phyloP scores from a whole-genome alignment of 2,113 vertebrate species.

The Paracyprichromis sp. region DNA sequence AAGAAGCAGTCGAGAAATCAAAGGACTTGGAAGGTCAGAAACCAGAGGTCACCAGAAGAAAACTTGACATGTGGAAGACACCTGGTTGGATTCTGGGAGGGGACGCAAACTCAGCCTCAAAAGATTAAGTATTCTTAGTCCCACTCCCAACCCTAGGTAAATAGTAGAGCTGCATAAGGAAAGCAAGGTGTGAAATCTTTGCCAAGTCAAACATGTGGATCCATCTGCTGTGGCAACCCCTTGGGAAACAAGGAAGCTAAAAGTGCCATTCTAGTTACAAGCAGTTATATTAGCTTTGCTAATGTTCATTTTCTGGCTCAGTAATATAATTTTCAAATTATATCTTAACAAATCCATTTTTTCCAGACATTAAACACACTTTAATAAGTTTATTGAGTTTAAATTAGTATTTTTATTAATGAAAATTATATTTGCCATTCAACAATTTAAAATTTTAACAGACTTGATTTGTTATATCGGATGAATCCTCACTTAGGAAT shows the following conservation, averaged over 20 bases:
- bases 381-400: not conserved
- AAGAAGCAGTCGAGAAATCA: not conserved
- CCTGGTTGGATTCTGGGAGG: not conserved
- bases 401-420: not conserved
- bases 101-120: rapidly evolving
- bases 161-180: not conserved
- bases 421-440: not conserved
- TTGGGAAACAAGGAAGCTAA: not conserved
- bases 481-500: not conserved
- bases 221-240: not conserved
- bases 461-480: rapidly evolving
- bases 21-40: not conserved
- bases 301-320: not conserved
- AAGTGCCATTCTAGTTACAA: not conserved
- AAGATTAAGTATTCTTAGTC: not conserved
- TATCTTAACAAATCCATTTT: not conserved
- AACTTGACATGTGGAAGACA: not conserved
- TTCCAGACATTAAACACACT: not conserved
- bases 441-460: not conserved
- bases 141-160: not conserved
- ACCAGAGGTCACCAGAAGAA: not conserved
- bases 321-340: not conserved
- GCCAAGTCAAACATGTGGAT: not conserved
- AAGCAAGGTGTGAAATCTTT: not conserved
- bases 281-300: not conserved